Evolutionary conservation across 2,888 invertebrate genomes (phyloP).

Genomic region (Isotomurus palustris): DNA sequence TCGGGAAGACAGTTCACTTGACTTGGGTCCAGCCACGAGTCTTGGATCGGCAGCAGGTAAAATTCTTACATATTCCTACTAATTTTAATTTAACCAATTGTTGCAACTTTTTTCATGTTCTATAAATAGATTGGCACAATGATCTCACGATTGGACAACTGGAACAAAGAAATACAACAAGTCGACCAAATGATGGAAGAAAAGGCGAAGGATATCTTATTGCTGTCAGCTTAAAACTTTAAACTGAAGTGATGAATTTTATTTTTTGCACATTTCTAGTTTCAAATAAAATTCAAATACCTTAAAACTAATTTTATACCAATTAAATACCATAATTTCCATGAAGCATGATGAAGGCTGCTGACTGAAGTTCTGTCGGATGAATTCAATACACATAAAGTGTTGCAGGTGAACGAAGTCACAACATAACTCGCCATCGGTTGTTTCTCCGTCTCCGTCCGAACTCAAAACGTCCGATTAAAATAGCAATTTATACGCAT

Average conservation of each 20-base stretch:
- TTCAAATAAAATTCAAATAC: too few relatives aligned
- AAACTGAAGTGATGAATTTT: neutral
- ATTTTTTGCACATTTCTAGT: neutral
- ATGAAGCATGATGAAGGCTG: too few relatives aligned
- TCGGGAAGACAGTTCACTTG: constrained; percentile 66
- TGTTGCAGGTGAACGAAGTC: too few relatives aligned
- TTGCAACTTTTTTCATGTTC: constrained; percentile 45
- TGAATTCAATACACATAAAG: too few relatives aligned
- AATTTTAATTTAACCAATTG: constrained; percentile 1
- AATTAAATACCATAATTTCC: too few relatives aligned
- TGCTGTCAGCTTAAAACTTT: constrained; percentile 55
- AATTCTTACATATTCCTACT: neutral
- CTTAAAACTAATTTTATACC: too few relatives aligned
- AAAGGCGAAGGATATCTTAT: constrained; percentile 72
- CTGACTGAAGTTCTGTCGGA: too few relatives aligned
- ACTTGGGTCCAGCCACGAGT: constrained; percentile 84
- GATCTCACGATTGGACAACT: constrained; percentile 65
- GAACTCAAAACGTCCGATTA: too few relatives aligned
- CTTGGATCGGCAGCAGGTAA: constrained; percentile 61
- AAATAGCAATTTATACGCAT: too few relatives aligned
- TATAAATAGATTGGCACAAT: constrained; percentile 62
- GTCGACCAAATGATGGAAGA: constrained; percentile 70
- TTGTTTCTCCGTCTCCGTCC: too few relatives aligned
- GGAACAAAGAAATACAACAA: constrained; percentile 68
- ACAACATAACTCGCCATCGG: too few relatives aligned